These are phyloP conservation scores for Gymnobelideus leadbeateri DNA, from an alignment of 2,113 vertebrate genomes.

Conservation along the genomic window DNA sequence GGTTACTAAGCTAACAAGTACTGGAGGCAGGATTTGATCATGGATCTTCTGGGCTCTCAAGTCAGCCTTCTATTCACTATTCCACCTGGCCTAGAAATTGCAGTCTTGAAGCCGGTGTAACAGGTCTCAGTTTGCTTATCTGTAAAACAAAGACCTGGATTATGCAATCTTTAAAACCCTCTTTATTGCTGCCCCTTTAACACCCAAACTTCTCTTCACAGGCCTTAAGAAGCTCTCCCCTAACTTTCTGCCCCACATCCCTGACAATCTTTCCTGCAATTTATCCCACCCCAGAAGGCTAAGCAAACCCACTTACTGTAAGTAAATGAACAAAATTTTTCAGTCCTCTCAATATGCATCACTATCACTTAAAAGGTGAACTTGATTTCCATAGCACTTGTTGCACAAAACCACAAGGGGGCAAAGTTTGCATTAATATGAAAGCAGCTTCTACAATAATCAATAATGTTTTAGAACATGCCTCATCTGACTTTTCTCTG, in stretches of 20 bases:
- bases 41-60: too few species aligned
- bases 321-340: not conserved
- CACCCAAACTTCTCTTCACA: not conserved
- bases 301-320: not conserved
- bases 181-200: not conserved
- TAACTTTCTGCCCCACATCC: not conserved
- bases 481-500: not conserved
- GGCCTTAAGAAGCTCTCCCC: constrained; percentile 7
- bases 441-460: constrained; percentile 13
- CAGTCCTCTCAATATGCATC: not conserved
- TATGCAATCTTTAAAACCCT: not conserved
- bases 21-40: too few species aligned
- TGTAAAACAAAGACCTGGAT: constrained; percentile 8
- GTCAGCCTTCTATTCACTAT: not conserved
- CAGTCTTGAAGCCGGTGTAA: not conserved
- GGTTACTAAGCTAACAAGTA: too few species aligned
- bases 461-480: not conserved
- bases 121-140: not conserved
- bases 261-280: not conserved
- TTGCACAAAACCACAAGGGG: constrained; percentile 44
- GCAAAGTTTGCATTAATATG: not conserved
- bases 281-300: not conserved
- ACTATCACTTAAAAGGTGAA: constrained; percentile 28
- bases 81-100: not conserved
- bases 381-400: constrained; percentile 41